phyloP scores from a whole-genome alignment of 2,113 vertebrate genomes.

The Oryctolagus cuniculus region DNA sequence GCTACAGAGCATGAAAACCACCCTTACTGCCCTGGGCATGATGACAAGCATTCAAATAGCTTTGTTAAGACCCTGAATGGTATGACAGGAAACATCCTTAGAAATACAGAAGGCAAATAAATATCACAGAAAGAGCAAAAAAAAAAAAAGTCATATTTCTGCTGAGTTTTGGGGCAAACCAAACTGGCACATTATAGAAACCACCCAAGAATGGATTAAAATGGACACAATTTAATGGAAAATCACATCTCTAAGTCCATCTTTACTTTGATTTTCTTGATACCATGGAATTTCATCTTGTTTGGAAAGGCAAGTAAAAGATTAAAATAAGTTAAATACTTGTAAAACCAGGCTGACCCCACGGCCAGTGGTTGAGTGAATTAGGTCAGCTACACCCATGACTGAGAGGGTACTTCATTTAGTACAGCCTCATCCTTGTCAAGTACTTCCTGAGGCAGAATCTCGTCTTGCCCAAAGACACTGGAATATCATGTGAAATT shows the following conservation, averaged over 20 bases:
- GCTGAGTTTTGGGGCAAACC: slow-evolving; percentile 30
- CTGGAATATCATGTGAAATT: neutral
- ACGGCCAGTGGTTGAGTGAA: neutral
- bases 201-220: neutral
- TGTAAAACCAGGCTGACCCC: slow-evolving; percentile 27
- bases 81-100: neutral
- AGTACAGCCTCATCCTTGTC: neutral
- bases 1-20: neutral
- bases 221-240: neutral
- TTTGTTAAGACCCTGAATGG: neutral
- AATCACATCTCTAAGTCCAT: neutral
- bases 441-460: neutral
- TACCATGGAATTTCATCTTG: neutral
- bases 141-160: neutral
- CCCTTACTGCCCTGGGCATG: neutral
- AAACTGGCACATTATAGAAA: neutral
- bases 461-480: neutral
- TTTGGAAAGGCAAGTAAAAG: slow-evolving; percentile 1
- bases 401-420: neutral
- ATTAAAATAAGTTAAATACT: slow-evolving; percentile 28
- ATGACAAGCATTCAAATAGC: neutral
- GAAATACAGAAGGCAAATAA: slow-evolving; percentile 44
- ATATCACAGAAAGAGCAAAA: slow-evolving; percentile 9
- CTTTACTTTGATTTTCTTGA: slow-evolving; percentile 8
- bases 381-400: neutral